These are phyloP conservation scores for Gopherus evgoodei DNA, from an alignment of 2,113 vertebrate genomes.

Conservation along the genomic window DNA sequence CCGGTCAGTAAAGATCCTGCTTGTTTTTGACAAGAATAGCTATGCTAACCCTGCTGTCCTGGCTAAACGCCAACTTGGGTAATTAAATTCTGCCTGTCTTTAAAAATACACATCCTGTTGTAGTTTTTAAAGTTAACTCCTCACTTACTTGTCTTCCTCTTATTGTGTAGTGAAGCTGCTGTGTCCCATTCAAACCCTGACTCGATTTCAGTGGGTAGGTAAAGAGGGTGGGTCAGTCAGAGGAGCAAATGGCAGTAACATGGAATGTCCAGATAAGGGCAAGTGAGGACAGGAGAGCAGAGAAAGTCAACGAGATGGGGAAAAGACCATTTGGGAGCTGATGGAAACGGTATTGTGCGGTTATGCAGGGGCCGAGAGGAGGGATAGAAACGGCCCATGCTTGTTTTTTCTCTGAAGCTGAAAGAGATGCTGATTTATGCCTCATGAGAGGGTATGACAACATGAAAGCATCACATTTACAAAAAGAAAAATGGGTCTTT, in stretches of 20 bases:
- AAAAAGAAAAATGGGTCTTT: neutral
- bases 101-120: neutral
- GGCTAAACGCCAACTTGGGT: neutral
- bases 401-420: neutral
- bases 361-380: neutral
- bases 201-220: neutral
- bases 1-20: neutral
- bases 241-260: neutral
- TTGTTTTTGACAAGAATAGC: neutral
- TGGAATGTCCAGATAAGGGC: accelerated
- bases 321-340: neutral
- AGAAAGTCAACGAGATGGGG: neutral
- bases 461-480: accelerated
- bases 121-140: constrained; percentile 12
- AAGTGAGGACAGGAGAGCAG: neutral
- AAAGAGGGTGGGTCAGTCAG: neutral
- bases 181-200: neutral
- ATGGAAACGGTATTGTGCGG: neutral
- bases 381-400: accelerated
- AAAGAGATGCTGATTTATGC: neutral
- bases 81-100: neutral
- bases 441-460: accelerated
- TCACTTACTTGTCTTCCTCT: neutral
- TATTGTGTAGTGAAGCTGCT: neutral
- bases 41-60: neutral